Percentiles rank a stretch among this genome's conserved stretches.
Conservation (phyloP, 2,797 vertebrate species). For the Graptemys geographica region DNA sequence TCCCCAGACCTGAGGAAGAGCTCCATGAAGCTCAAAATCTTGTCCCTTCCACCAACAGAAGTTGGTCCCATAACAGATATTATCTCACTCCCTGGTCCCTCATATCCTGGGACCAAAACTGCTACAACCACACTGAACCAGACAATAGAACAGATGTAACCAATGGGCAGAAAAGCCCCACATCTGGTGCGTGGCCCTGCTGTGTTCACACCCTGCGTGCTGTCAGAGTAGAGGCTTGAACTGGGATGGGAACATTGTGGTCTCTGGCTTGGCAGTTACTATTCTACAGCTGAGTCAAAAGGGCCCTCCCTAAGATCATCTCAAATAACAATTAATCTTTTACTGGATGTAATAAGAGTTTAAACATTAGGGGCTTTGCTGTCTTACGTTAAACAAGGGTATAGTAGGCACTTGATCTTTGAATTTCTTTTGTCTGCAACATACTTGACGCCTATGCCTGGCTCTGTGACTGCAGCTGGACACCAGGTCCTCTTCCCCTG, state of each 20-base stretch:
- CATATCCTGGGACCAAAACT: neutral
- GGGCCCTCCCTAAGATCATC: neutral
- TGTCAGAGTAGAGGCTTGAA: neutral
- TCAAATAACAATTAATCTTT: neutral
- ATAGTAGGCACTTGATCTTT: conserved; percentile 24
- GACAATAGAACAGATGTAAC: neutral
- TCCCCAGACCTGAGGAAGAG: neutral
- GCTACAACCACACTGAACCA: neutral
- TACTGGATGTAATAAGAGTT: neutral
- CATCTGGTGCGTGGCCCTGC: neutral
- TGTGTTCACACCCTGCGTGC: rapidly evolving
- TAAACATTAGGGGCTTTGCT: neutral
- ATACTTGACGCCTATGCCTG: neutral
- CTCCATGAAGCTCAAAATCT: neutral
- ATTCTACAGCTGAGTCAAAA: neutral
- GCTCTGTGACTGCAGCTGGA: rapidly evolving
- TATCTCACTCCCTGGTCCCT: neutral
- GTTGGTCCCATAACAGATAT: neutral
- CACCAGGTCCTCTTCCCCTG: neutral
- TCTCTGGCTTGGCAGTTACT: neutral
- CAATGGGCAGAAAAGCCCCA: rapidly evolving
- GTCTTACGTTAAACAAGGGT: neutral
- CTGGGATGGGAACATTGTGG: neutral
- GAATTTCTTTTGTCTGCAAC: rapidly evolving
- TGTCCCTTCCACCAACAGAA: neutral